Evolutionary conservation across 2,797 vertebrate species (phyloP).

Genomic region (Garrulus glandarius): DNA sequence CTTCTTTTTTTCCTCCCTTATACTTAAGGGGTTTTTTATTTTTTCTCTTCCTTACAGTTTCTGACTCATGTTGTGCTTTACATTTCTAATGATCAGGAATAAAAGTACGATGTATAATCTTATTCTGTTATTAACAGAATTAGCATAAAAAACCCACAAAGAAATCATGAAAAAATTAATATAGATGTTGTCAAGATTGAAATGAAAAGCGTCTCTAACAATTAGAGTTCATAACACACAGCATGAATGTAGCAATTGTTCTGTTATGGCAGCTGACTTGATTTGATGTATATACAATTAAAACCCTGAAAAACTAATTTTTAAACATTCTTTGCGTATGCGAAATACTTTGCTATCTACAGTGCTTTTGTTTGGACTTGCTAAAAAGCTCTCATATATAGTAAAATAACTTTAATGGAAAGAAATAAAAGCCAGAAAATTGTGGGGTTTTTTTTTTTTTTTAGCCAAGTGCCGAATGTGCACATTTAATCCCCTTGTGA

Average conservation of each 20-base stretch:
- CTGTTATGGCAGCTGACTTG: not conserved
- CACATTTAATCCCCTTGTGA: not conserved
- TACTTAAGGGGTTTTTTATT: not conserved
- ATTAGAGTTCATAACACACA: conserved; percentile 8
- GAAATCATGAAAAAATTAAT: not conserved
- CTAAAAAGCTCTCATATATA: not conserved
- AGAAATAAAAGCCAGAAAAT: not conserved
- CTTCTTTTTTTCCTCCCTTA: not conserved
- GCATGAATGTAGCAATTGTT: not conserved
- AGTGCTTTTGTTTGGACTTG: not conserved
- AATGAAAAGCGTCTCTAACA: not conserved
- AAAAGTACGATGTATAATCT: not conserved
- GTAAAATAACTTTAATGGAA: not conserved
- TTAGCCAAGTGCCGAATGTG: not conserved
- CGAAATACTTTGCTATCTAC: not conserved
- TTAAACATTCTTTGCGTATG: not conserved
- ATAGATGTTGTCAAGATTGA: not conserved
- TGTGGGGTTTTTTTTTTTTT: not conserved
- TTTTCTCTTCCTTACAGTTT: not conserved
- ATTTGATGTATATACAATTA: not conserved
- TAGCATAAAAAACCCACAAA: not conserved
- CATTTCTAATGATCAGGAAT: not conserved
- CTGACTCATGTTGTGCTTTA: not conserved
- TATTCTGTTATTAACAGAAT: not conserved
- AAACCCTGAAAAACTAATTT: not conserved